Conservation (phyloP, 2,113 vertebrate species). For the Alaudala cheleensis region DNA sequence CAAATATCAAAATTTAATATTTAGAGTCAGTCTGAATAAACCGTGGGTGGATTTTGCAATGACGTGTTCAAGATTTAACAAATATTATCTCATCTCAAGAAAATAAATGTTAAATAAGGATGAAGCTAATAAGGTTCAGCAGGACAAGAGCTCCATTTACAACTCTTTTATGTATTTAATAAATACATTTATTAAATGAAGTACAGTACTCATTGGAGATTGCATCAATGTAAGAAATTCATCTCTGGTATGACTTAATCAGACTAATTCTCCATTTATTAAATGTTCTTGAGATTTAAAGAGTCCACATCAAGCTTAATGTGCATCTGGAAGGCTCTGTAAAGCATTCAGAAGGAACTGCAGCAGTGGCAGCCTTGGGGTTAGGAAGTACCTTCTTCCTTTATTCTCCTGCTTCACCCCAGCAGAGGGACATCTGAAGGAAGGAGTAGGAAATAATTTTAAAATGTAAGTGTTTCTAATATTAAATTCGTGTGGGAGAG, state of each 20-base stretch:
- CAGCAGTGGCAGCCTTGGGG: background rate
- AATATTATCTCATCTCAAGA: slow-evolving; percentile 59
- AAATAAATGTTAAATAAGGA: slow-evolving; percentile 67
- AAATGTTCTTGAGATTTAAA: slow-evolving; percentile 53
- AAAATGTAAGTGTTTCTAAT: background rate
- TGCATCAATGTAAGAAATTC: slow-evolving; percentile 52
- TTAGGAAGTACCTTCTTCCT: background rate
- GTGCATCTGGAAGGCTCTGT: slow-evolving; percentile 11
- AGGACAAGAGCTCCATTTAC: slow-evolving; percentile 61
- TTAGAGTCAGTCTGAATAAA: slow-evolving; percentile 65
- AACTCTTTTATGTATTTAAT: slow-evolving; percentile 71
- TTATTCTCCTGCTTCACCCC: background rate
- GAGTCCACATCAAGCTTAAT: slow-evolving; percentile 46
- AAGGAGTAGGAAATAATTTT: background rate
- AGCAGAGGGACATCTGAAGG: background rate
- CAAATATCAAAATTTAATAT: slow-evolving; percentile 61
- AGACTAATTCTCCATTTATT: slow-evolving; percentile 61
- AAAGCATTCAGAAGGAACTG: background rate
- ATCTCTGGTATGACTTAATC: slow-evolving; percentile 51
- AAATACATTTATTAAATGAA: slow-evolving; percentile 75
- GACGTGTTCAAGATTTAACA: slow-evolving; percentile 51
- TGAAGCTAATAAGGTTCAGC: slow-evolving; percentile 48
- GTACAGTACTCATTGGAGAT: slow-evolving; percentile 38
- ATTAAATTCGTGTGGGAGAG: background rate
- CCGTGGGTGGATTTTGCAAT: slow-evolving; percentile 32